Evolutionary conservation across 2,888 invertebrate genomes (phyloP).

Genomic region (Protonemura montana): DNA sequence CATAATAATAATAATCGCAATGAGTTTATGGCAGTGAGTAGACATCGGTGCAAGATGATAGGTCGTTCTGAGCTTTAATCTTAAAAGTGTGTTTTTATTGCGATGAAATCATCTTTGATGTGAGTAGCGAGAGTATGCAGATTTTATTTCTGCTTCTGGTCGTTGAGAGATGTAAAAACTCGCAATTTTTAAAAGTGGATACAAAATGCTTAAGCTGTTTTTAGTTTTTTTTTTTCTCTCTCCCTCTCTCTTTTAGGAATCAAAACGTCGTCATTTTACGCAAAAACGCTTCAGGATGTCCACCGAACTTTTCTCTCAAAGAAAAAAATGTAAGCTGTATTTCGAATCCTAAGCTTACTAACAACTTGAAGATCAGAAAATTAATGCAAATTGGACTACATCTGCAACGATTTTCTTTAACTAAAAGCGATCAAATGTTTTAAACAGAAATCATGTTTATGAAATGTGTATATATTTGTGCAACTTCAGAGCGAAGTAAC

Average conservation of each 20-base stretch:
- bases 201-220: not conserved
- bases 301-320: not conserved
- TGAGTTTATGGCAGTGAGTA: too few species aligned
- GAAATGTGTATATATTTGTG: not conserved
- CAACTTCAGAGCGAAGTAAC: not conserved
- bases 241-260: not conserved
- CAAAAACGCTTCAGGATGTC: not conserved
- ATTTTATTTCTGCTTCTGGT: not conserved
- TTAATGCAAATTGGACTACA: not conserved
- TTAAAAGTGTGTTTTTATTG: not conserved
- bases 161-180: not conserved
- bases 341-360: not conserved
- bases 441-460: too few species aligned
- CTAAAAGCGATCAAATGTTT: too few species aligned
- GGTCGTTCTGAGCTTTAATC: not conserved
- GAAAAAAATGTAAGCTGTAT: not conserved
- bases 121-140: not conserved
- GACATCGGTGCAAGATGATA: too few species aligned
- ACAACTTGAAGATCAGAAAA: not conserved
- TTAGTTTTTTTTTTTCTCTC: not conserved
- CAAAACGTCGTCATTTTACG: not conserved
- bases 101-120: not conserved
- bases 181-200: not conserved
- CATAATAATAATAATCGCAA: too few species aligned
- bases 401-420: not conserved